Percentiles rank a stretch among this genome's conserved stretches.
Evolutionary conservation across 2,113 vertebrate species (phyloP).

Genomic region (Heterotis niloticus): DNA sequence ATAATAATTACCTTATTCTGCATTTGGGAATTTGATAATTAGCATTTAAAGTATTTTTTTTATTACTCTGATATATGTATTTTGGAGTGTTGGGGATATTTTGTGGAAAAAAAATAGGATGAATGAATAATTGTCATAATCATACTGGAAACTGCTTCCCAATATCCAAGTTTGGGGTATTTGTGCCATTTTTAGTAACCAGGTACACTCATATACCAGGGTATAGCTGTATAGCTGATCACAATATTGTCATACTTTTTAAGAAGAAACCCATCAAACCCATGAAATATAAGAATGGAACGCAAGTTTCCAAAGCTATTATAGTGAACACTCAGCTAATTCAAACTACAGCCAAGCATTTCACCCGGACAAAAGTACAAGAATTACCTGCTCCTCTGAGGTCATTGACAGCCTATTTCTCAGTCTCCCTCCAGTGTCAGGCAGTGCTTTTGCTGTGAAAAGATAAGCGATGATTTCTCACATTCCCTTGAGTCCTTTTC

Average conservation of each 20-base stretch:
- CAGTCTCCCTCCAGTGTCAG: conserved; percentile 38
- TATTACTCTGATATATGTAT: too few relatives aligned
- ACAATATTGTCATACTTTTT: not conserved
- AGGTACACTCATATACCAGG: too few relatives aligned
- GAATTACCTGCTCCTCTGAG: conserved; percentile 41
- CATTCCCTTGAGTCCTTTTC: not conserved
- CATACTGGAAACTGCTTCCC: too few relatives aligned
- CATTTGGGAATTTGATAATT: too few relatives aligned
- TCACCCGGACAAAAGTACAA: conserved; percentile 38
- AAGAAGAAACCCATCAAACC: not conserved
- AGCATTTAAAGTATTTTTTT: too few relatives aligned
- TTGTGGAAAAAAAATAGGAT: too few relatives aligned
- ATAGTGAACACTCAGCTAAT: conserved; percentile 26
- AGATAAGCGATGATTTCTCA: not conserved
- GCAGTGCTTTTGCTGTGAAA: conserved; percentile 50
- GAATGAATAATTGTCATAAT: too few relatives aligned
- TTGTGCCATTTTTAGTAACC: too few relatives aligned
- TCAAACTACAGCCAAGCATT: conserved; percentile 48
- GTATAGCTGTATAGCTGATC: too few relatives aligned
- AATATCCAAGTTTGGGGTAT: too few relatives aligned
- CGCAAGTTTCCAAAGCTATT: conserved; percentile 2
- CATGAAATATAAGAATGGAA: conserved; percentile 31
- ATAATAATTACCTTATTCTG: too few relatives aligned
- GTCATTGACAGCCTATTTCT: conserved; percentile 34
- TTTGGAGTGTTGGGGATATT: too few relatives aligned